A percentile compares a stretch with the other conserved stretches of the same genome.
phyloP scores from a whole-genome alignment of 2,113 vertebrate genomes.

The Sitta europaea region DNA sequence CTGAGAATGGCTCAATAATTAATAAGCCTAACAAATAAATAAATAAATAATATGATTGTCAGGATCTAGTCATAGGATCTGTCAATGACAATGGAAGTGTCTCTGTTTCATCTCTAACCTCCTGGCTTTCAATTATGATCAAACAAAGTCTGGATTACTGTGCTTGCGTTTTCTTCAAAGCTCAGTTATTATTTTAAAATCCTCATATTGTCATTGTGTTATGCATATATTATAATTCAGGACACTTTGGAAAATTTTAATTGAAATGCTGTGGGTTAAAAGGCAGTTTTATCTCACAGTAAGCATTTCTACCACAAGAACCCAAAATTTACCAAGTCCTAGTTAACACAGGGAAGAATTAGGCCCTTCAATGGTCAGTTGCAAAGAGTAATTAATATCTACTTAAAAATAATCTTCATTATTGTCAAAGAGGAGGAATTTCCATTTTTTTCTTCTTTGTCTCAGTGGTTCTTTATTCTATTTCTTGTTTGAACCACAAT shows the following conservation, averaged over 20 bases:
- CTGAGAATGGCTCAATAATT: neutral
- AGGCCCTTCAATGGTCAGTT: neutral
- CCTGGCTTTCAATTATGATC: neutral
- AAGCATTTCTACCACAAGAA: neutral
- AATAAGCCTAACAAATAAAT: neutral
- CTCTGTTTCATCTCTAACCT: neutral
- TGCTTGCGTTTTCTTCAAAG: neutral
- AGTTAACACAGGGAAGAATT: accelerated
- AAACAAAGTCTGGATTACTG: neutral
- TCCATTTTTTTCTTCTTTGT: neutral
- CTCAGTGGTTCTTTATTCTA: neutral
- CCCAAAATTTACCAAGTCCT: neutral
- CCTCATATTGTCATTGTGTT: neutral
- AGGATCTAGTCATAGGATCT: neutral
- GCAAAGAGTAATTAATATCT: neutral
- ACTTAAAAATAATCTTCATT: neutral
- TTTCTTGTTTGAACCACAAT: neutral
- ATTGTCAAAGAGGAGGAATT: neutral
- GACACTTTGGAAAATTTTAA: neutral
- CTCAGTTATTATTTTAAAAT: neutral
- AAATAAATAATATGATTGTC: neutral
- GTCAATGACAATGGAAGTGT: neutral
- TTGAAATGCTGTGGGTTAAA: neutral
- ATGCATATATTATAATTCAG: neutral
- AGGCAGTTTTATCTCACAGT: neutral